Percentiles rank a stretch among this genome's conserved stretches.
Conservation (phyloP, 2,113 vertebrate species). For the Lampris megalopsis region DNA sequence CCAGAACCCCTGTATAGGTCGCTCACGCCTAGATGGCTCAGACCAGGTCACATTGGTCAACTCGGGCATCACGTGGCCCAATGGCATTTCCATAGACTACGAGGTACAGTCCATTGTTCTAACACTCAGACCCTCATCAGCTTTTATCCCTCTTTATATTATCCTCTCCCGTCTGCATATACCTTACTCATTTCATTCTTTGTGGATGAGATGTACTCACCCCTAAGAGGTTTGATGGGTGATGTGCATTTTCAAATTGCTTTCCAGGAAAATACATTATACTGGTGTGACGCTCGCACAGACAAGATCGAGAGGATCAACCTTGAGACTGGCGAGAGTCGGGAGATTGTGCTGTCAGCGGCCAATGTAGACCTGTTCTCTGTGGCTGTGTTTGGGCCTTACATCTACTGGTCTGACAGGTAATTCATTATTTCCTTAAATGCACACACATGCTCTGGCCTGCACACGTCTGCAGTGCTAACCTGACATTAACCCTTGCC, state of each 20-base stretch:
- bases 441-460: slow-evolving; percentile 73
- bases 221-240: slow-evolving; percentile 49
- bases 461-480: slow-evolving; percentile 80
- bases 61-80: slow-evolving; percentile 94
- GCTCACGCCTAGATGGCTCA: slow-evolving; percentile 92
- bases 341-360: slow-evolving; percentile 96
- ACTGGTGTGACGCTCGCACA: slow-evolving; percentile 98
- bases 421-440: slow-evolving; percentile 95
- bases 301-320: slow-evolving; percentile 99
- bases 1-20: slow-evolving; percentile 94
- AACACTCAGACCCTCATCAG: slow-evolving; percentile 28
- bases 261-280: slow-evolving; percentile 98
- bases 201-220: slow-evolving; percentile 70
- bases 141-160: neutral
- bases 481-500: slow-evolving; percentile 82
- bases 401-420: slow-evolving; percentile 99
- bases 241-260: slow-evolving; percentile 86
- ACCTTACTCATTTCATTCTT: slow-evolving; percentile 58
- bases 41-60: slow-evolving; percentile 93
- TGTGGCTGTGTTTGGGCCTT: slow-evolving; percentile 96
- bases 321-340: slow-evolving; percentile 96
- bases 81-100: slow-evolving; percentile 96
- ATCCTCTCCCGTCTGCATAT: neutral
- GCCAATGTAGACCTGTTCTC: slow-evolving; percentile 99
- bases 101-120: slow-evolving; percentile 84